Evolutionary conservation across 2,888 invertebrate species (phyloP).

Genomic region (Drosophila mayaguana): DNA sequence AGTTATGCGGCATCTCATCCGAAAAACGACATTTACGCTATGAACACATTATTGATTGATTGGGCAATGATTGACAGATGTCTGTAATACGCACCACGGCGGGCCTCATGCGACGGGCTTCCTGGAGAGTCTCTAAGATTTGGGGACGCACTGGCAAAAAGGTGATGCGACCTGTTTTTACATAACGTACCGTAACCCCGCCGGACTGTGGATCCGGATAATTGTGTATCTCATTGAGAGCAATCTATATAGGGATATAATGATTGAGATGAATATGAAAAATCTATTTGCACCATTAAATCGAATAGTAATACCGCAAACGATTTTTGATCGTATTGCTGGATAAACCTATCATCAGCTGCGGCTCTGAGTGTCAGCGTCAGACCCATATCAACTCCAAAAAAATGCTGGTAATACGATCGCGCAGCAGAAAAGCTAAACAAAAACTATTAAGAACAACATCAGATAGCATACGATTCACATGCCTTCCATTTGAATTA

Average conservation of each 20-base stretch:
- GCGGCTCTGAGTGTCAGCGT: constrained; percentile 86
- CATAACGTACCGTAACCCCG: constrained; percentile 54
- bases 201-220: constrained; percentile 73
- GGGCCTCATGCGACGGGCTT: constrained; percentile 61
- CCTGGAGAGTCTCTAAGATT: constrained; percentile 66
- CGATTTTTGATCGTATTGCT: constrained; percentile 85
- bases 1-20: constrained; percentile 84
- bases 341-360: constrained; percentile 87
- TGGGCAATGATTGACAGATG: constrained; percentile 10
- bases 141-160: constrained; percentile 60
- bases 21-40: constrained; percentile 87
- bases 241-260: constrained; percentile 28
- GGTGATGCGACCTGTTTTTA: constrained; percentile 44
- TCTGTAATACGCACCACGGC: constrained; percentile 39
- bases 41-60: constrained; percentile 20
- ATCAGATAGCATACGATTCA: neutral
- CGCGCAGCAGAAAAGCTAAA: constrained; percentile 49
- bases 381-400: constrained; percentile 86
- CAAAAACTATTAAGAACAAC: neutral
- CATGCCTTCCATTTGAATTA: constrained; percentile 73
- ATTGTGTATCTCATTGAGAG: constrained; percentile 54
- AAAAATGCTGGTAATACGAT: constrained; percentile 51
- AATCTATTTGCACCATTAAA: neutral
- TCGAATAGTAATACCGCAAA: constrained; percentile 85
- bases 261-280: neutral